A percentile compares a stretch with the other conserved stretches of the same genome.
Conservation (phyloP, 2,113 vertebrate species). For the Chlorodrepanis virens region DNA sequence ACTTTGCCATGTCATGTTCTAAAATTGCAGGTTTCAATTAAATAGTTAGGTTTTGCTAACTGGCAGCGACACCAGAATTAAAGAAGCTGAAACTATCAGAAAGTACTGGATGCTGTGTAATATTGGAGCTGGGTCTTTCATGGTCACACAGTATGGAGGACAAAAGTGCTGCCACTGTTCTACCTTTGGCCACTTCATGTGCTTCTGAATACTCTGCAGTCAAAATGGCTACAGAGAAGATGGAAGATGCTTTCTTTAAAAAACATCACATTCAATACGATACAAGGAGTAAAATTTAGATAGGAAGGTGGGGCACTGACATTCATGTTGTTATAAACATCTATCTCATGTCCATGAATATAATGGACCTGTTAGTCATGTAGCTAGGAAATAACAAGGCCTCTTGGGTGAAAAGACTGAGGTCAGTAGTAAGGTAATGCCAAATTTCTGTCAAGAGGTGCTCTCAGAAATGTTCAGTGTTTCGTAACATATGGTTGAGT, state of each 20-base stretch:
- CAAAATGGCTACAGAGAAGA: not conserved
- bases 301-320: not conserved
- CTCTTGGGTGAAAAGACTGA: not conserved
- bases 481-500: not conserved
- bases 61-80: not conserved
- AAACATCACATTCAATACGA: not conserved
- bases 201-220: not conserved
- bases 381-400: not conserved
- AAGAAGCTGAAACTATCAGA: not conserved
- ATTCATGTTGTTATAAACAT: not conserved
- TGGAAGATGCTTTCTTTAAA: not conserved
- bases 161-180: not conserved
- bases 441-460: not conserved
- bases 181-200: not conserved
- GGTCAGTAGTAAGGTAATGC: not conserved
- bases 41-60: not conserved
- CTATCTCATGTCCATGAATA: not conserved
- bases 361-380: not conserved
- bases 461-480: not conserved
- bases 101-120: not conserved
- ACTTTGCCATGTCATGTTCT: not conserved
- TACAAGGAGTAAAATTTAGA: not conserved
- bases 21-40: not conserved
- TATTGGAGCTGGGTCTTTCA: not conserved
- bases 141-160: not conserved